Evolutionary conservation across 2,797 vertebrate species (phyloP), one percentile per base, ranked within the genome.

Genomic region (Tachyglossus aculeatus): DNA sequence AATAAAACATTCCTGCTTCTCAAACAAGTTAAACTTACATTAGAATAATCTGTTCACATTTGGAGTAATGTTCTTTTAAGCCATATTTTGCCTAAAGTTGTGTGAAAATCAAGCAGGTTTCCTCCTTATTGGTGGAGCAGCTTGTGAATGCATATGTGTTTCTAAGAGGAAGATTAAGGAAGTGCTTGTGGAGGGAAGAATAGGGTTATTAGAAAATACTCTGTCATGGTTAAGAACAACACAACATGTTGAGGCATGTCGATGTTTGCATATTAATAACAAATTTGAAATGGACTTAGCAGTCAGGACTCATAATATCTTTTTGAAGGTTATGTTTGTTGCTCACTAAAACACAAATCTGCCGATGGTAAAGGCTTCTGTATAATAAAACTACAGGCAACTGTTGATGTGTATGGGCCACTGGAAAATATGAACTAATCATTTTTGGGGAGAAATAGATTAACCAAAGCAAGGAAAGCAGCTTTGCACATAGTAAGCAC

Each of bases 251-350:
- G 24, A 25, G 34, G 61, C 38, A 50, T 58, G 55, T 48, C 33
- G 61, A 22, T 19, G 82, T 62, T 61, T 61, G 55, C 55, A 70
- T 22, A 3, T 18, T 39, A 36, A 43, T 69, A 58, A 40, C 37
- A 63, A 74, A 62, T 45, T 73, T 85, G 71, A 78, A 78, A 84
- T 83, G 45, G 60, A 77, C 52, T 85, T 82, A 74, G 64, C 71
- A 90, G 75, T 86, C 81, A 56, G 41, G 80, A 78, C 76, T 85
- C 80, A 88, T 0, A 27, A 61, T 40, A 55, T 78, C 63, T 61
- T 79, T 81, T 38, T 66, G 61, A 85, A 88, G 75, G 80, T 88
- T 83, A 78, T 71, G 40, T 39, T 34, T 43, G 65, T 38, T 84
- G 85, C 81, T 74, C 66, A 60, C 53, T 74, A 74, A 88, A 71